Percentiles rank a stretch among this genome's conserved stretches.
Evolutionary conservation across 2,113 vertebrate species (phyloP).

Genomic region (Phodopus roborovskii): DNA sequence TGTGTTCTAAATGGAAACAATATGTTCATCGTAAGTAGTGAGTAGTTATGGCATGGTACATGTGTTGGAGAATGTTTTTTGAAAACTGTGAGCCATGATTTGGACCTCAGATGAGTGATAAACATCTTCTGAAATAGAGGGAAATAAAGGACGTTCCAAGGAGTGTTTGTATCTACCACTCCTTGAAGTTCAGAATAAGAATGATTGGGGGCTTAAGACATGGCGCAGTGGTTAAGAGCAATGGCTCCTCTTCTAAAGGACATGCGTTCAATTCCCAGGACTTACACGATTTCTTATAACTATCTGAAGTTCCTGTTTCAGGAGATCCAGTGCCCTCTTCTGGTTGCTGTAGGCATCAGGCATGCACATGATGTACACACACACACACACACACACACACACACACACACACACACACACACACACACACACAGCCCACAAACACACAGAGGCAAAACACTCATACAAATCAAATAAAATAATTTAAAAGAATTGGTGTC

Average conservation of each 20-base stretch:
- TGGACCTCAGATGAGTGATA: neutral
- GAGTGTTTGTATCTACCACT: neutral
- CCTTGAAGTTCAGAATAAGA: constrained; percentile 1
- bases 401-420: neutral
- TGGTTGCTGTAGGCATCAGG: neutral
- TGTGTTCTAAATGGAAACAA: constrained; percentile 13
- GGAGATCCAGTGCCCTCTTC: no score
- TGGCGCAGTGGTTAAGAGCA: neutral
- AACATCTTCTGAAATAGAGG: neutral
- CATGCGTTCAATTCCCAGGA: neutral
- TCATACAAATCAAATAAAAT: neutral
- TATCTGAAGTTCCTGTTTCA: neutral
- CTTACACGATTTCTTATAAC: neutral
- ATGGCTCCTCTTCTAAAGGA: neutral
- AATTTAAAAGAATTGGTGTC: neutral
- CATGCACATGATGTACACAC: neutral
- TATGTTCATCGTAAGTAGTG: neutral
- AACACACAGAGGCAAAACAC: neutral
- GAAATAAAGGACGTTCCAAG: neutral
- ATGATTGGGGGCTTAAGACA: neutral
- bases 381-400: neutral
- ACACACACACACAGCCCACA: neutral
- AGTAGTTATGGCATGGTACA: neutral
- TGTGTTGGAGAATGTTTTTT: neutral
- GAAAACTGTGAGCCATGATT: neutral